Conservation (phyloP, 1,140 invertebrate genomes). For the Microplitis mediator region DNA sequence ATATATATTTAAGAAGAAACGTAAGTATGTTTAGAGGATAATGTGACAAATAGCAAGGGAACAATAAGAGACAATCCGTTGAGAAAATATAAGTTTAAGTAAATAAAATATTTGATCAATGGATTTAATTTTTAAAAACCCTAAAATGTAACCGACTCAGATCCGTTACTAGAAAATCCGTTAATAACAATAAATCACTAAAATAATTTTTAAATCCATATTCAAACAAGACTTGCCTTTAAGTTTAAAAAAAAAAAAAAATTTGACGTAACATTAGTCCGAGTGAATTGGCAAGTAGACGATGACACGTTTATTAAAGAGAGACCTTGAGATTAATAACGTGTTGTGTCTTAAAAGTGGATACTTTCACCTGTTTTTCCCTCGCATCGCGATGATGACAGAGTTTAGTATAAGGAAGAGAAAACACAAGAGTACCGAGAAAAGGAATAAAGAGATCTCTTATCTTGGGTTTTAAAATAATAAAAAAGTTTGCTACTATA, state of each 20-base stretch:
- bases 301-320: not conserved
- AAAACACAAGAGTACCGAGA: not conserved
- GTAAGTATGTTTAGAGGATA: conserved; percentile 1
- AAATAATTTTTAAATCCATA: no score
- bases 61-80: no score
- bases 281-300: not conserved
- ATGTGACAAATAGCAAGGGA: not conserved
- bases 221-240: no score
- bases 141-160: no score
- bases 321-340: not conserved
- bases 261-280: no score
- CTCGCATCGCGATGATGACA: not conserved
- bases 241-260: no score
- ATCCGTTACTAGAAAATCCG: no score
- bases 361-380: conserved; percentile 25
- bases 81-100: no score
- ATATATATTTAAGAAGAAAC: not conserved
- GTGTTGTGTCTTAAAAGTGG: not conserved
- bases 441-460: not conserved
- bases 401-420: not conserved
- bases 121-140: no score
- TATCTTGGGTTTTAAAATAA: not conserved
- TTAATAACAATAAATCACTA: no score
- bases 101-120: no score
- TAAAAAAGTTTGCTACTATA: not conserved